Evolutionary conservation across 2,113 vertebrate genomes (phyloP).

Genomic region (Hypanus sabinus): DNA sequence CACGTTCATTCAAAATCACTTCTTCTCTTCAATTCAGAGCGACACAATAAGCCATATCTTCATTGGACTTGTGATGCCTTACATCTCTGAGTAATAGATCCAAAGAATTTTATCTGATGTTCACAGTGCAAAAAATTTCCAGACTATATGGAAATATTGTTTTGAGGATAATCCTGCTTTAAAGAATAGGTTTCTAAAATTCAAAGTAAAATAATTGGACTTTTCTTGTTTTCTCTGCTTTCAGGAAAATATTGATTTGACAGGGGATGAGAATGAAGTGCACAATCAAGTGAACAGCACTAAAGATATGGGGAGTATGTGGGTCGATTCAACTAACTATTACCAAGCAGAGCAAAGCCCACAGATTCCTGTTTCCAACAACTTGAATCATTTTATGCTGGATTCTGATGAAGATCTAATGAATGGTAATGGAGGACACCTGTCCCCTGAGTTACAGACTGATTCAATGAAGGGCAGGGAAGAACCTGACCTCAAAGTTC

Average conservation of each 20-base stretch:
- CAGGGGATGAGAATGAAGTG: constrained; percentile 47
- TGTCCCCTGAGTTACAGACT: not conserved
- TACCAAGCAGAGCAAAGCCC: not conserved
- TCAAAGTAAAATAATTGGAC: not conserved
- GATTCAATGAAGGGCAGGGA: not conserved
- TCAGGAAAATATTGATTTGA: constrained; percentile 67
- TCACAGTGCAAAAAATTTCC: not conserved
- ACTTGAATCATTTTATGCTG: not conserved
- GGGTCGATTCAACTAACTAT: not conserved
- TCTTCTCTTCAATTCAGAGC: not conserved
- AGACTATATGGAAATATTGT: not conserved
- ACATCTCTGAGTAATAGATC: not conserved
- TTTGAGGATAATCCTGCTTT: not conserved
- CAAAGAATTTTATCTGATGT: not conserved
- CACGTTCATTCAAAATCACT: not conserved
- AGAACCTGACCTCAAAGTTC: not conserved
- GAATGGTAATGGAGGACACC: fast-evolving
- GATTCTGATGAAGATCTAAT: constrained; percentile 21
- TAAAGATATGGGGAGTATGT: fast-evolving
- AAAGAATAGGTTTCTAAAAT: not conserved
- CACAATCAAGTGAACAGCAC: constrained; percentile 24
- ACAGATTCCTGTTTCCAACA: constrained; percentile 38
- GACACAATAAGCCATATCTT: not conserved
- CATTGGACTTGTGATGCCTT: not conserved
- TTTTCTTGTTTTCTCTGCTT: not conserved